Evolutionary conservation across 1,140 invertebrate genomes (phyloP), one percentile per base, ranked within the genome.

Genomic region (Caerostris darwini): DNA sequence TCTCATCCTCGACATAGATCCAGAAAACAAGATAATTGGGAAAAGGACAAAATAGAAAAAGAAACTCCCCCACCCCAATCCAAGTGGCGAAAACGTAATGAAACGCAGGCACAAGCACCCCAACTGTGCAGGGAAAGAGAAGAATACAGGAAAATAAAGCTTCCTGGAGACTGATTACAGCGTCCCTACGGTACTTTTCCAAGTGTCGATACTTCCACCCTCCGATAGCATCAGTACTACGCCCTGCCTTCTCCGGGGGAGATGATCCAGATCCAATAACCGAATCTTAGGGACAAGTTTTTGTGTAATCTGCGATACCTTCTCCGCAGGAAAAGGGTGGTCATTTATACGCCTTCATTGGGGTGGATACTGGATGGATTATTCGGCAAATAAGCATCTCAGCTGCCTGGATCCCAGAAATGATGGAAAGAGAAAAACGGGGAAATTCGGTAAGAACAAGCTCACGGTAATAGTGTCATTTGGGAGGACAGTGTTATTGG

Each of bases 231-330:
- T 58, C 71, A 53, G 14, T 34, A 34, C 34, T 1, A 34, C 34
- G 34, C 2, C 34, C 2, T 2, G 34, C 34, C 34, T 34, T 12
- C 83, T 4, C 7, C 8, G 12, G 54, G 14, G 85, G 57, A 14
- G 58, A 87, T 87, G 85, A 64, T 64, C 59, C 14, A 64, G 85
- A 87, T 50, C 85, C 85, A 58, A 87, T 87, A 87, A 64, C 57
- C 3, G 57, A 61, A 87, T 87, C 85, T 50, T 7, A 17, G 53
- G 53, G 17, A 56, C 82, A 85, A 85, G 82, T n/a, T 56, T 57
- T 85, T 58, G 53, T 56, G 17, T 7, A 85, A 85, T 56, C 53
- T 85, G 71, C 71, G 50, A 85, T n/a, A 85, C 54, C 19, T n/a
- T 8, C 50, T 50, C 77, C 50, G 53, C 57, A n/a, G 6, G 53